Percentiles rank a stretch among this genome's conserved stretches.
These are phyloP conservation scores for Takifugu flavidus DNA, from an alignment of 2,113 vertebrate genomes.

Conservation along the genomic window DNA sequence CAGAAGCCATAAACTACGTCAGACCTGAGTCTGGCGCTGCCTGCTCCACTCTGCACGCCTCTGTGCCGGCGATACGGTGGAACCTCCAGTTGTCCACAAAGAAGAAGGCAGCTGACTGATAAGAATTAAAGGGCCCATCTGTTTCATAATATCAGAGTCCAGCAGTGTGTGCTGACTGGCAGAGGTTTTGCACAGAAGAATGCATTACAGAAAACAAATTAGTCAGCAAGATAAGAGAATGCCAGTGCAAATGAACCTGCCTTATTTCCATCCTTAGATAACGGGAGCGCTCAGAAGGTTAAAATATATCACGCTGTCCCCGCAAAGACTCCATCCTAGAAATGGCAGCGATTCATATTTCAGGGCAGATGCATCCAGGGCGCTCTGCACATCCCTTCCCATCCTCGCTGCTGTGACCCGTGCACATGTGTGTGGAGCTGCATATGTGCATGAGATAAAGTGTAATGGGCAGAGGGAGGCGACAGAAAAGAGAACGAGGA, in stretches of 20 bases:
- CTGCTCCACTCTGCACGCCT: too few relatives aligned
- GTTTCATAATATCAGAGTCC: slow-evolving; percentile 25
- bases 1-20: too few relatives aligned
- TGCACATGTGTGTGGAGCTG: slow-evolving; percentile 23
- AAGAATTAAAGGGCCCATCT: slow-evolving; percentile 6
- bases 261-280: slow-evolving; percentile 59
- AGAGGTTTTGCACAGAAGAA: slow-evolving; percentile 33
- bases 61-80: too few relatives aligned
- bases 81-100: neutral
- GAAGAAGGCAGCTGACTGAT: slow-evolving; percentile 12
- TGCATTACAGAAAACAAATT: slow-evolving; percentile 63
- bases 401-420: slow-evolving; percentile 51
- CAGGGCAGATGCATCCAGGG: slow-evolving; percentile 57
- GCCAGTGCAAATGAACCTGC: slow-evolving; percentile 43
- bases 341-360: slow-evolving; percentile 52
- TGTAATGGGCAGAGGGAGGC: slow-evolving; percentile 10
- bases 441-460: slow-evolving; percentile 42
- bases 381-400: slow-evolving; percentile 50
- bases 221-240: slow-evolving; percentile 55
- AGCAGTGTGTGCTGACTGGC: slow-evolving; percentile 17
- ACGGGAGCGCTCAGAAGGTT: slow-evolving; percentile 61
- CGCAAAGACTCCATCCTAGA: slow-evolving; percentile 47
- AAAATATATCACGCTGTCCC: slow-evolving; percentile 52
- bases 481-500: slow-evolving; percentile 35
- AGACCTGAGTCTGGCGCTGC: too few relatives aligned